Evolutionary conservation across 2,113 vertebrate genomes (phyloP), one percentile per base, ranked within the genome.

Genomic region (Seriola rivoliana): DNA sequence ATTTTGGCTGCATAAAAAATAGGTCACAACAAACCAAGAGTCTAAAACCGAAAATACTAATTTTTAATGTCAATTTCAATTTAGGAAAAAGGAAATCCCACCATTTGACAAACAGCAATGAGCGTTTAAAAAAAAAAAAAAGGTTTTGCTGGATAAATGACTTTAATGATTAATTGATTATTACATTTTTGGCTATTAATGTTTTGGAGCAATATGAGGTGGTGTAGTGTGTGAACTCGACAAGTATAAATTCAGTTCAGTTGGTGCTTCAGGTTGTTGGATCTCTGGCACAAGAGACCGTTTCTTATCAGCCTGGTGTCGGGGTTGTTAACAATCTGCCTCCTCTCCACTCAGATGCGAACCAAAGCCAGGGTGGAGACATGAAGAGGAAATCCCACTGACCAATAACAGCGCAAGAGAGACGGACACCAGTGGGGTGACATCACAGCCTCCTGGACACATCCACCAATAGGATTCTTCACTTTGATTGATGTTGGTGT

Each of bases 311-410:
- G 29, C 29, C 4, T 50, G 19, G 40, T 23, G 16, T 29, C 19
- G 3, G 11, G 63, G 10, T 34, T 34, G 0, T 34, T 34, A 65
- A 42, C 68, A 5, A 5, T 23, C 38, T 67, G 17, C 4, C 64
- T 85, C 58, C 84, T 89, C 79, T 95, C 32, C 90, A 44, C 89
- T 54, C 94, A 99, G 98, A 99, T 96, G 94, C 95, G 94, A 97
- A 97, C 97, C 97, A 99, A 99, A 98, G 97, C 94, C 98, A 97
- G 97, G 96, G 96, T 85, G 97, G 97, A 94, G 95, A 99, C 91
- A 93, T 96, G 94, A 97, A 98, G 93, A 96, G 97, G 94, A 99
- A 99, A 96, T 92, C 95, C 95, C 97, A 98, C 94, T 99, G 97
- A 99, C 95, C 94, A 93, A 92, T 93, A 91, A 90, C 88, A 4